Evolutionary conservation across 2,113 vertebrate genomes (phyloP).

Genomic region (Periophthalmus modestus): DNA sequence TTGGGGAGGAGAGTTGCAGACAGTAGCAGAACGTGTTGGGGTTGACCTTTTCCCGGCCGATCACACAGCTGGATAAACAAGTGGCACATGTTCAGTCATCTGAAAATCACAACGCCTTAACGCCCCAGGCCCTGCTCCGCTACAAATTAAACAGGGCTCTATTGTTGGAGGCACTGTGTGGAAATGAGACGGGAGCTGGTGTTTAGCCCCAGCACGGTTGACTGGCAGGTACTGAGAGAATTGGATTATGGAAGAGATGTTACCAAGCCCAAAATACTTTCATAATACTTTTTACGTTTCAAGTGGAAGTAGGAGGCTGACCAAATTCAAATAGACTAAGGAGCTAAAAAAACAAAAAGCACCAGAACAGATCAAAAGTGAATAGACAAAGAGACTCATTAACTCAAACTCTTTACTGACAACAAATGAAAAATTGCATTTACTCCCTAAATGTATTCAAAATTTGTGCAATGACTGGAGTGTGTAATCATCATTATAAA

Average conservation of each 20-base stretch:
- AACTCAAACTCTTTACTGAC: no score
- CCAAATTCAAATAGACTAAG: not conserved
- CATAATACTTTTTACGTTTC: not conserved
- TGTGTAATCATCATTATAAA: no score
- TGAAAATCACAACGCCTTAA: slow-evolving; percentile 24
- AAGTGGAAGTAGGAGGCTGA: not conserved
- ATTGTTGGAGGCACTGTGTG: slow-evolving; percentile 7
- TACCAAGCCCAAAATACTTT: not conserved
- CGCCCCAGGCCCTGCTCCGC: slow-evolving; percentile 21
- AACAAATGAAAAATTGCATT: no score
- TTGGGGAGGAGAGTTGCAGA: slow-evolving; percentile 10
- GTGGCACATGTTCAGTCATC: slow-evolving; percentile 30
- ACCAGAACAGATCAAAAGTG: no score
- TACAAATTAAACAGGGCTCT: slow-evolving; percentile 13
- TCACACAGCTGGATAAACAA: slow-evolving; percentile 51
- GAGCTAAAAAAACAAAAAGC: no score
- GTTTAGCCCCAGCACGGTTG: not conserved
- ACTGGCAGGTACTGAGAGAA: not conserved
- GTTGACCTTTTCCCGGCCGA: slow-evolving; percentile 45
- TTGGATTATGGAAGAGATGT: not conserved
- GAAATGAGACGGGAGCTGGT: not conserved
- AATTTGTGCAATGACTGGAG: no score
- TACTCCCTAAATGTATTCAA: no score
- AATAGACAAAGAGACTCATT: no score
- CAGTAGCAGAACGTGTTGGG: slow-evolving; percentile 22